Conservation (phyloP, 2,113 vertebrate species). For the Lepisosteus oculatus region DNA sequence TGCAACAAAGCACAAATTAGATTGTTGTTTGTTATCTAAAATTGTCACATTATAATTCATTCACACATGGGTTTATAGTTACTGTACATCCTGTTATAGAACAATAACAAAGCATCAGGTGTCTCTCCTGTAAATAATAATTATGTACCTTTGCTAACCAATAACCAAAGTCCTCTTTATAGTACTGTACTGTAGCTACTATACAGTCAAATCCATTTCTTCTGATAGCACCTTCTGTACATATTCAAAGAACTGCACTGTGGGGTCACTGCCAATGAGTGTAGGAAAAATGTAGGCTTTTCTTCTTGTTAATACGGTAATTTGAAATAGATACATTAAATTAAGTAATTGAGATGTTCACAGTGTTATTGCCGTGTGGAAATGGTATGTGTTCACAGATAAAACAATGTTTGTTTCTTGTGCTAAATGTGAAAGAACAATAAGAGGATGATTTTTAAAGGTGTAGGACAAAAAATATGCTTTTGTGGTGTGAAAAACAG, state of each 20-base stretch:
- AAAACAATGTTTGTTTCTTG: conserved; percentile 54
- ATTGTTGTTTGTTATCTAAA: too few species aligned
- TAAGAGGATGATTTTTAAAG: conserved; percentile 46
- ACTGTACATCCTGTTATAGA: too few species aligned
- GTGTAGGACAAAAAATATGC: conserved; percentile 11
- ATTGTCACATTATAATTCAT: too few species aligned
- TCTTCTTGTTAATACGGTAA: not conserved
- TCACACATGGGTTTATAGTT: too few species aligned
- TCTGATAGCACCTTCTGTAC: too few species aligned
- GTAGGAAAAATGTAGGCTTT: not conserved
- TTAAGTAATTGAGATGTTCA: conserved; percentile 47
- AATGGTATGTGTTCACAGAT: conserved; percentile 37
- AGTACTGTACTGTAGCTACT: too few species aligned
- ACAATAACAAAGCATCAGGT: too few species aligned
- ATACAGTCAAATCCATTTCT: too few species aligned
- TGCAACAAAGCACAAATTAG: too few species aligned
- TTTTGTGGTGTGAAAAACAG: conserved; percentile 39
- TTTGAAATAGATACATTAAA: conserved; percentile 9
- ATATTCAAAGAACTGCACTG: not conserved
- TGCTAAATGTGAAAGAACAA: conserved; percentile 54
- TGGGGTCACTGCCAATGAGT: conserved; percentile 4
- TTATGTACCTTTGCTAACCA: too few species aligned
- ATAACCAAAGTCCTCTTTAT: too few species aligned
- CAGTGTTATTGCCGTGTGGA: conserved; percentile 51
- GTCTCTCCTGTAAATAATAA: too few species aligned